Evolutionary conservation across 2,113 vertebrate species (phyloP).

Genomic region (Myiopsitta monachus): DNA sequence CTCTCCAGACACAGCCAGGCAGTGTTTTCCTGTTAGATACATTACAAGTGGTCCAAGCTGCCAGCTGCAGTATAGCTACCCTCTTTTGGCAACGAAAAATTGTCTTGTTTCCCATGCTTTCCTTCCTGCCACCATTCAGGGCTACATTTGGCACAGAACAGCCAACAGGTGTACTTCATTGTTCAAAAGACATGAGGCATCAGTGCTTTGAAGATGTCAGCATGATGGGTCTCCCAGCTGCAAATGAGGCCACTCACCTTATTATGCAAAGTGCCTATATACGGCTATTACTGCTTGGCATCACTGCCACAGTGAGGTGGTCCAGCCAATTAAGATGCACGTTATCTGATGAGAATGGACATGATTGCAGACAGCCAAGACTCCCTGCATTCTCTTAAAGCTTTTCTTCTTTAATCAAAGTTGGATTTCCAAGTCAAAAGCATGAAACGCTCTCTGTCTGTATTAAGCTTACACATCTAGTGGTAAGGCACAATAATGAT

Average conservation of each 20-base stretch:
- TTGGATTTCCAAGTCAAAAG: neutral
- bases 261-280: neutral
- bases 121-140: neutral
- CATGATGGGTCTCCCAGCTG: neutral
- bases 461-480: neutral
- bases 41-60: neutral
- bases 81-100: neutral
- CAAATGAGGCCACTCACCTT: neutral
- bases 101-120: neutral
- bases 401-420: neutral
- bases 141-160: neutral
- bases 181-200: neutral
- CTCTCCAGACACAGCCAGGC: neutral
- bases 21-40: neutral
- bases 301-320: neutral
- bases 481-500: neutral
- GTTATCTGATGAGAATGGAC: neutral
- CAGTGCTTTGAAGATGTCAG: neutral
- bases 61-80: slow-evolving; percentile 8
- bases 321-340: neutral
- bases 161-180: neutral
- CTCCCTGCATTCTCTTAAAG: neutral
- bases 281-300: neutral
- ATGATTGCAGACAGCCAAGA: neutral
- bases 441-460: neutral